Base-by-base conservation (phyloP, 2,113 vertebrate genomes). In the Pachypanchax playfairii region DNA sequence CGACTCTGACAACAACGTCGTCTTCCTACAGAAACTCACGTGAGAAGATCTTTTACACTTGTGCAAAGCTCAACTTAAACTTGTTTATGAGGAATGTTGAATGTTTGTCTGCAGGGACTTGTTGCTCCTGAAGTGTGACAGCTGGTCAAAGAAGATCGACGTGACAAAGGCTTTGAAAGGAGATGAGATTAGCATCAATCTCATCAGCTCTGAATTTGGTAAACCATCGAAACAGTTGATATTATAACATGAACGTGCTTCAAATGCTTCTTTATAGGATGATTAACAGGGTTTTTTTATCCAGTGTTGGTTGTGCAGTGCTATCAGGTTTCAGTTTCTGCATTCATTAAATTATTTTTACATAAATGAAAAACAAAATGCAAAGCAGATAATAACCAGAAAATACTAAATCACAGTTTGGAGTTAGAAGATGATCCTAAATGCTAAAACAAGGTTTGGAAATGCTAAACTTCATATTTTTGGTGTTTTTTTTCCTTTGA, bases 151-250 rank as follows among this genome's bases (percentile, higher is more conserved):
- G 88, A 98, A 94, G 87, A 90, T 96, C 51, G 93, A 96, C 70
- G 93, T 98, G 65, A 81, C 82, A 28, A 94, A 92, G 90, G 77
- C 92, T 73, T 70, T 88, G 13, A 89, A 85, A 67, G 95, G 94
- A 87, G 92, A 94, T 65, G 93, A 96, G 53, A 89, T 99, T 80
- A 94, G 87, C 80, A 84, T 98, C 86, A 92, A 95, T 89, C 85
- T 99, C 77, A 95, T 99, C 78, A 98, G 96, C 88, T 97, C 96
- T 85, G 95, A 98, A 83, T 98, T 95, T 59, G 96, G 97, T 98
- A 66, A 55, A 24, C 5, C 22, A 15, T 26, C 9, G n/a, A 49
- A 48, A 25, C 36, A 41, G 8, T 20, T n/a, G 38, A 55, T 65
- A 31, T 20, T 29, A 29, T 18, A 9, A 2, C 29, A 31, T 31